Evolutionary conservation across 2,797 vertebrate species (phyloP), one percentile per base, ranked within the genome.

Genomic region (Nyctalus aviator): DNA sequence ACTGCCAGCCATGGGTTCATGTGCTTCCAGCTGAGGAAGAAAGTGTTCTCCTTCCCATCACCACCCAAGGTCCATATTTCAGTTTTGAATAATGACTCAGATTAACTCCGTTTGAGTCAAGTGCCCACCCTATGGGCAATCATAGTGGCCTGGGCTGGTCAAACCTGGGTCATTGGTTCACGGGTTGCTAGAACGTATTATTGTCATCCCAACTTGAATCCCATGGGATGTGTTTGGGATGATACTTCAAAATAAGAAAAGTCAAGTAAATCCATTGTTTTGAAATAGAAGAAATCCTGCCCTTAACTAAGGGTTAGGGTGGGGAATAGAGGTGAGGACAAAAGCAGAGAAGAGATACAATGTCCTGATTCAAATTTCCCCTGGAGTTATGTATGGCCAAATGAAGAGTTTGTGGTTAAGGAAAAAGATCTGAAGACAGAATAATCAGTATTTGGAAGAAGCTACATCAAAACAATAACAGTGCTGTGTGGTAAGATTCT

Each of bases 131-230:
- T 57, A 73, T 23, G 48, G 82, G 20, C n/a, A 35, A 6, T 37
- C 8, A 17, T 23, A 12, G 20, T 72, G 37, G 23, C 62, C 55
- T 85, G 3, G 15, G 78, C 86, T 79, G 55, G 7, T 88, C 68
- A 88, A 84, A 85, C 32, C 59, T 85, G 68, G 30, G 32, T 53
- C 55, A 25, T 53, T 91, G 71, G 68, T 37, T 94, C n/a, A 69
- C 21, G 8, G 27, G 11, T 50, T 41, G n/a, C 5, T 79, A 88
- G 10, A 27, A 35, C 55, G 5, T 32, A 8, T 32, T 72, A 8
- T 32, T 72, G 18, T 66, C 20, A 48, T 2, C 27, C 32, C 14
- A 30, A 32, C 6, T 17, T 48, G 72, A 76, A 66, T 30, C 46
- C 3, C 21, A 23, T 78, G 20, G 71, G 8, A 57, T 91, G 30